Percentiles rank a stretch among this genome's conserved stretches.
Conservation (phyloP, 2,113 vertebrate genomes). For the Bubo bubo region DNA sequence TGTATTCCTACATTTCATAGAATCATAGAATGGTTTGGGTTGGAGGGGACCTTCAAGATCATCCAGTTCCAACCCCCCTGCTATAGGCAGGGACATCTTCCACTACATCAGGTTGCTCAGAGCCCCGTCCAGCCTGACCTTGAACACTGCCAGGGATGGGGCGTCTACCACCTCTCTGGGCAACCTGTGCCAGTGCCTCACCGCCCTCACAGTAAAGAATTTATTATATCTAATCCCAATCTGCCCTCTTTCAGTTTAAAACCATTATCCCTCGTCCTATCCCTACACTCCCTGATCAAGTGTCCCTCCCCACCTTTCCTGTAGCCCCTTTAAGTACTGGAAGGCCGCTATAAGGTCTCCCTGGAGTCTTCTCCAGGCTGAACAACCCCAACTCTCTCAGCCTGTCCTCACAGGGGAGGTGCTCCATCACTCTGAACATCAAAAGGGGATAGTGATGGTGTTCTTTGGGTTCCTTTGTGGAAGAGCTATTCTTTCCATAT, state of each 20-base stretch:
- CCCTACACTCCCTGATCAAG: not conserved
- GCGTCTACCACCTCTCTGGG: not conserved
- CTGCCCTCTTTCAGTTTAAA: not conserved
- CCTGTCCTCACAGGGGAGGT: not conserved
- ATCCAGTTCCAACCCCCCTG: not conserved
- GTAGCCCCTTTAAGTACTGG: not conserved
- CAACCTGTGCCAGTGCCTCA: not conserved
- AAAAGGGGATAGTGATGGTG: not conserved
- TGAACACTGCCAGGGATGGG: not conserved
- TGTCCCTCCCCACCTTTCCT: not conserved
- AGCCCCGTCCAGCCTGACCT: not conserved
- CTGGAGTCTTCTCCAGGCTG: not conserved
- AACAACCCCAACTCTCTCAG: not conserved
- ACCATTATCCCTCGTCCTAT: not conserved
- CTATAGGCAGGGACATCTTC: not conserved
- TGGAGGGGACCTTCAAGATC: not conserved
- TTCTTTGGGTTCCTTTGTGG: not conserved
- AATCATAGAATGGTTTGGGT: not conserved
- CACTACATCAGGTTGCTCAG: not conserved
- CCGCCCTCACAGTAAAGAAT: rapidly evolving
- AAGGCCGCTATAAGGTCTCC: not conserved
- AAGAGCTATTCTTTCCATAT: not conserved
- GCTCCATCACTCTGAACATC: not conserved
- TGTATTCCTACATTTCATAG: not conserved
- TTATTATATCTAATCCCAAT: not conserved